Conservation (phyloP, 2,797 vertebrate species). For the Parambassis ranga region DNA sequence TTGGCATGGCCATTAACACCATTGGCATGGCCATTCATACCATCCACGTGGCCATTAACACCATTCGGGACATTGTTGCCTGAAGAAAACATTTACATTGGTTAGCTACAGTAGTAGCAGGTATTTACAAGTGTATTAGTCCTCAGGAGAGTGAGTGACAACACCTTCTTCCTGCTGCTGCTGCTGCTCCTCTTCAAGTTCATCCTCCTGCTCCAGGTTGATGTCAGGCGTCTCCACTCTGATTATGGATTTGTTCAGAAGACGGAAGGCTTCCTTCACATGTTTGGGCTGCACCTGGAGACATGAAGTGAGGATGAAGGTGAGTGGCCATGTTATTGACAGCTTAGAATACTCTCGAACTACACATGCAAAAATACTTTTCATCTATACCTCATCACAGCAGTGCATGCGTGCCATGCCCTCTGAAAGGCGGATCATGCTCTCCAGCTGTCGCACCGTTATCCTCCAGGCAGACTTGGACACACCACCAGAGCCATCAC, state of each 20-base stretch:
- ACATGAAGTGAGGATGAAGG: neutral
- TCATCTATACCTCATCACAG: slow-evolving; percentile 89
- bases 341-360: rapidly evolving
- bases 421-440: slow-evolving; percentile 98
- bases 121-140: too few species aligned
- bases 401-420: slow-evolving; percentile 99
- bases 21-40: slow-evolving; percentile 28
- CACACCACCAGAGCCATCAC: slow-evolving; percentile 87
- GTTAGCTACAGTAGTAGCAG: too few species aligned
- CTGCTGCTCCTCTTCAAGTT: slow-evolving; percentile 78
- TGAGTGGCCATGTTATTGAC: neutral
- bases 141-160: neutral
- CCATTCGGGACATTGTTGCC: slow-evolving; percentile 80
- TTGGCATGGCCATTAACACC: slow-evolving; percentile 75
- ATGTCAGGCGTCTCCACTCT: slow-evolving; percentile 97
- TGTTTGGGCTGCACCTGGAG: slow-evolving; percentile 96
- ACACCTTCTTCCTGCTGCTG: slow-evolving; percentile 65
- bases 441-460: slow-evolving; percentile 95
- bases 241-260: slow-evolving; percentile 98
- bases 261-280: slow-evolving; percentile 96
- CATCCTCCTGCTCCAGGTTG: slow-evolving; percentile 94
- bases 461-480: slow-evolving; percentile 96
- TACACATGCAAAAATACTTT: too few species aligned
- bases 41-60: slow-evolving; percentile 71
- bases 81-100: too few species aligned